Base-by-base conservation (phyloP, 92 coral and sea anemone species). In the Porites divaricata region DNA sequence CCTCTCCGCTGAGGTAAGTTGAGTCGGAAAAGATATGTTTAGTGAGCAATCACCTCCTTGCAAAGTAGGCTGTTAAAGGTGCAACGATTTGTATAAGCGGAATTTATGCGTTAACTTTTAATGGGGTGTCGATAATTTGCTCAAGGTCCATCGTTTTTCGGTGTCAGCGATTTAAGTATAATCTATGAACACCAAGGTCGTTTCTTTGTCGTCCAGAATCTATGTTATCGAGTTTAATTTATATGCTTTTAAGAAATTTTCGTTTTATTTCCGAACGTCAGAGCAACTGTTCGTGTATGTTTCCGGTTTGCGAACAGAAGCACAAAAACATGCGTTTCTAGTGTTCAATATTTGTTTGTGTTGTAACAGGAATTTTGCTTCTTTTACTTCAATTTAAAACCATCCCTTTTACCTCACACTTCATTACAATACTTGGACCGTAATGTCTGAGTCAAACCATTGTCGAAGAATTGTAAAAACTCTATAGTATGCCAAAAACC, bases 1-100 rank as follows among this genome's bases (percentile, higher is more conserved):
- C n/a, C n/a, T n/a, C 21, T 6, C 13, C 6, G 1, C n/a, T 58
- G 45, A 80, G 85, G 85, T 80, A 54, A 53, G 85, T 68, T 26
- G 1, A 35, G 45, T 35, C 45, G 45, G 45, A 7, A 19, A 26
- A 8, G 17, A 65, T 12, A 12, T 50, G 10, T 10, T 52, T 8
- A 16, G 65, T 61, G 22, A 19, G 20, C 22, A 54, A 54, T 35
- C 6, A 35, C 45, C 45, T 35, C 7, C 59, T 1, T 0, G 59
- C 12, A 54, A 11, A 12, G 59, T 54, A 54, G 59, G 59, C 16
- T 15, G 15, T 15, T 16, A 21, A 20, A 67, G 28, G 12, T 50
- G 2, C 83, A 63, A 50, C 61, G 59, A 17, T 19, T 53, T n/a
- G 17, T 1, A 75, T 17, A 8, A 35, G 45, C 56, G 11, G 2